Evolutionary conservation across 2,888 invertebrate species (phyloP).

Genomic region (Podotricha telesiphe): DNA sequence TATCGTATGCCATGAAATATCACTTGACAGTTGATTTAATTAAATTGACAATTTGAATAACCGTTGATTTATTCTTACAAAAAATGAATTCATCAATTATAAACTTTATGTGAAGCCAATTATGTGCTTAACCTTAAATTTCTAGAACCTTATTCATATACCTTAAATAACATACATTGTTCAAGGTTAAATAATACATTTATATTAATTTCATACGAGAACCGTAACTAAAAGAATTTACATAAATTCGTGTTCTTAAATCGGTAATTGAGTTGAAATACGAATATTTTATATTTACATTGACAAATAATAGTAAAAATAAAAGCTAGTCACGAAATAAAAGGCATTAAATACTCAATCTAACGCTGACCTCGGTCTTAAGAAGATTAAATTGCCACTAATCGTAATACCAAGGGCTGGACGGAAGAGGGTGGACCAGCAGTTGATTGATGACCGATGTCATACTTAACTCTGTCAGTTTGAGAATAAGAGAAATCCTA

Average conservation of each 20-base stretch:
- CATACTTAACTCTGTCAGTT: constrained; percentile 33
- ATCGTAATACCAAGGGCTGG: constrained; percentile 39
- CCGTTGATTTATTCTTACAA: background rate
- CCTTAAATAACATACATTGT: background rate
- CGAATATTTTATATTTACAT: background rate
- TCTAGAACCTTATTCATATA: background rate
- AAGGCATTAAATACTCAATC: constrained; percentile 31
- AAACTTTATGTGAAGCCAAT: background rate
- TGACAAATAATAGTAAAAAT: constrained; percentile 7
- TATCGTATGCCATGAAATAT: too few species aligned
- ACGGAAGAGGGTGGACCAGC: constrained; percentile 36
- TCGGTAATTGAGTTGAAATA: background rate
- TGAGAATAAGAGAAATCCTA: constrained; percentile 24
- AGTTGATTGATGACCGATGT: constrained; percentile 44
- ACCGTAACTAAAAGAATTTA: background rate
- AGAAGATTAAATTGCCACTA: constrained; percentile 44
- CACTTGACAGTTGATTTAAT: too few species aligned
- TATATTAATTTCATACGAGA: too few species aligned
- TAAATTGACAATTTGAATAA: too few species aligned
- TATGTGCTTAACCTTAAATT: background rate
- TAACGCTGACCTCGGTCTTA: constrained; percentile 42
- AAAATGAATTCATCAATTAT: background rate
- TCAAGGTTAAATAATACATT: background rate
- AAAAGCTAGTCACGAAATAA: constrained; percentile 17
- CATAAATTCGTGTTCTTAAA: background rate